Evolutionary conservation across 2,888 invertebrate species (phyloP).

Genomic region (Drosophila kanekoi): DNA sequence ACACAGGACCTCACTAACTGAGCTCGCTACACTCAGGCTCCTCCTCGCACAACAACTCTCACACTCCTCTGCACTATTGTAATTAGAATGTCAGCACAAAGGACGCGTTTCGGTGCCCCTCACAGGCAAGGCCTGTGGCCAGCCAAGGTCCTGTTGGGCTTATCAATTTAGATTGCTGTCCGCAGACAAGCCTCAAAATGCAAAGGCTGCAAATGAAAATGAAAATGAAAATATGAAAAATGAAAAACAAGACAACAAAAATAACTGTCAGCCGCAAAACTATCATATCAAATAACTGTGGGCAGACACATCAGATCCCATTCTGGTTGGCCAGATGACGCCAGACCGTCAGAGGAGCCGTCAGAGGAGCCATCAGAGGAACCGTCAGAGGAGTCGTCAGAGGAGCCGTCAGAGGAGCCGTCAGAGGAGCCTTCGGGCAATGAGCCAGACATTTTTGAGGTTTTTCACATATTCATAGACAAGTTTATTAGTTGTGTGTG

Average conservation of each 20-base stretch:
- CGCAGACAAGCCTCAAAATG: conserved; percentile 45
- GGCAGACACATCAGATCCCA: conserved; percentile 49
- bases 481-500: too few species aligned
- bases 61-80: conserved; percentile 27
- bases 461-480: background rate
- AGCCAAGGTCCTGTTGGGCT: conserved; percentile 43
- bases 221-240: conserved; percentile 9
- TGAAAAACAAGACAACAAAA: conserved; percentile 13
- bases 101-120: conserved; percentile 20
- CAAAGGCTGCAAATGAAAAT: conserved; percentile 34
- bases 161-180: conserved; percentile 59
- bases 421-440: conserved; percentile 37
- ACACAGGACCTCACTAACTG: background rate
- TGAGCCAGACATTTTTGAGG: conserved; percentile 45
- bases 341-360: background rate
- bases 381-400: too few species aligned
- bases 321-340: conserved; percentile 8
- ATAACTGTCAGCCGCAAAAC: conserved; percentile 61
- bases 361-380: too few species aligned
- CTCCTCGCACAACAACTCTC: background rate
- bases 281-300: conserved; percentile 52
- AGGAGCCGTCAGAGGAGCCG: too few species aligned
- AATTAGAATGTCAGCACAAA: conserved; percentile 75
- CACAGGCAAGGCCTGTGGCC: conserved; percentile 24
- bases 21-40: too few species aligned